phyloP scores from a whole-genome alignment of 2,797 vertebrate genomes.

The Typhlichthys eigenmanni region DNA sequence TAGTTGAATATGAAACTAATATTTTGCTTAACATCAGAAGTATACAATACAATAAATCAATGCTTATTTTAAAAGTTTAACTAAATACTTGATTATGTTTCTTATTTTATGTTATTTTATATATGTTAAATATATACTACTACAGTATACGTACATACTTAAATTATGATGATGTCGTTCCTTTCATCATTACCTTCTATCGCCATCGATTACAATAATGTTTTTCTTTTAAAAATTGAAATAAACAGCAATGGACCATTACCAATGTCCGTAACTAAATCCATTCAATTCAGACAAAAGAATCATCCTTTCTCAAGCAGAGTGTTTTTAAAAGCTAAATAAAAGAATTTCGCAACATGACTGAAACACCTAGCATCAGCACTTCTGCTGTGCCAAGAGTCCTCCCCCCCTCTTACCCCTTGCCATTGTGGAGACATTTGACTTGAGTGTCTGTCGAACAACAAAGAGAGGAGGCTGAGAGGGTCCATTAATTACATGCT shows the following conservation, averaged over 20 bases:
- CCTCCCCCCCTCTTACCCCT: constrained; percentile 59
- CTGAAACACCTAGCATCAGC: constrained; percentile 72
- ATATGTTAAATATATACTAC: not conserved
- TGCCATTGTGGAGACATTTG: constrained; percentile 75
- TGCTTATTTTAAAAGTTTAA: constrained; percentile 15
- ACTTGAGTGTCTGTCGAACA: constrained; percentile 78
- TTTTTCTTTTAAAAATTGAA: constrained; percentile 47
- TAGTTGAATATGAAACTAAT: constrained; percentile 18
- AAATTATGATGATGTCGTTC: constrained; percentile 22
- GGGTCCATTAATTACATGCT: constrained; percentile 79
- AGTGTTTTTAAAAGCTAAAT: constrained; percentile 41
- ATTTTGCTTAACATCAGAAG: not conserved
- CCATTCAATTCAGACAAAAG: constrained; percentile 48
- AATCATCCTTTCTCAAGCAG: constrained; percentile 37
- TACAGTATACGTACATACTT: constrained; percentile 15
- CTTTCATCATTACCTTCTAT: constrained; percentile 40
- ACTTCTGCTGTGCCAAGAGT: constrained; percentile 72
- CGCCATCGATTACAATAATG: constrained; percentile 41
- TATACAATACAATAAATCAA: not conserved
- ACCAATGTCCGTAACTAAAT: constrained; percentile 33
- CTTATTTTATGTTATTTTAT: too few relatives aligned
- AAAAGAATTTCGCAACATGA: constrained; percentile 47
- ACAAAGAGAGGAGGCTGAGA: constrained; percentile 76
- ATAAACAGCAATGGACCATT: constrained; percentile 28
- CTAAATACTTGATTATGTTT: not conserved